These are phyloP conservation scores for Acinonyx jubatus DNA, from an alignment of 2,113 vertebrate species.

Conservation along the genomic window DNA sequence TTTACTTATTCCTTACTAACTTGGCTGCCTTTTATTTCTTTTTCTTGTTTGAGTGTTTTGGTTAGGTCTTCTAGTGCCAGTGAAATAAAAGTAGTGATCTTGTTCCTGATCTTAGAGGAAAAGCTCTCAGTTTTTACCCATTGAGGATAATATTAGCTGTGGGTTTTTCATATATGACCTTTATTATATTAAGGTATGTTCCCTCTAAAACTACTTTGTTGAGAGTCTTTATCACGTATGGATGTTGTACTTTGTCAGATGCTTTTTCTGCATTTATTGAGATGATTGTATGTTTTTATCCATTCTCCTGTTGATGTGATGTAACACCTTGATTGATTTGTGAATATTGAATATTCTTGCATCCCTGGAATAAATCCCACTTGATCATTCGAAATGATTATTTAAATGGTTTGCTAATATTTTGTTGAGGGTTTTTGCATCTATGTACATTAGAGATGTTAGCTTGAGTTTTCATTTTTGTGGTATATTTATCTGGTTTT, in stretches of 20 bases:
- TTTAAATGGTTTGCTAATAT: background rate
- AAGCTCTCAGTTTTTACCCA: background rate
- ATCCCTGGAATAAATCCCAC: background rate
- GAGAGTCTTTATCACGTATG: background rate
- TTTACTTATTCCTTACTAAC: background rate
- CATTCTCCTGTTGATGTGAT: background rate
- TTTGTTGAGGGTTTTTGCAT: background rate
- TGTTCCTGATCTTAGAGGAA: background rate
- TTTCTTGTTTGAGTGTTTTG: background rate
- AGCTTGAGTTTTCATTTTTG: background rate
- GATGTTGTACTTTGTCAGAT: background rate
- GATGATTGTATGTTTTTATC: background rate
- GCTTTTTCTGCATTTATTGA: background rate
- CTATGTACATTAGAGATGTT: background rate
- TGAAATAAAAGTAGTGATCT: background rate
- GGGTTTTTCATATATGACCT: background rate
- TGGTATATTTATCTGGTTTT: background rate
- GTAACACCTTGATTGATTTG: background rate
- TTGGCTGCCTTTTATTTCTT: background rate
- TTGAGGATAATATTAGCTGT: background rate
- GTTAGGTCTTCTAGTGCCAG: background rate
- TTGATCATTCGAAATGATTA: background rate
- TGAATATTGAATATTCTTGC: background rate
- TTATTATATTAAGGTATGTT: background rate
- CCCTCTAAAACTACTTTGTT: background rate